Evolutionary conservation across 2,797 vertebrate species (phyloP).

Genomic region (Vultur gryphus): DNA sequence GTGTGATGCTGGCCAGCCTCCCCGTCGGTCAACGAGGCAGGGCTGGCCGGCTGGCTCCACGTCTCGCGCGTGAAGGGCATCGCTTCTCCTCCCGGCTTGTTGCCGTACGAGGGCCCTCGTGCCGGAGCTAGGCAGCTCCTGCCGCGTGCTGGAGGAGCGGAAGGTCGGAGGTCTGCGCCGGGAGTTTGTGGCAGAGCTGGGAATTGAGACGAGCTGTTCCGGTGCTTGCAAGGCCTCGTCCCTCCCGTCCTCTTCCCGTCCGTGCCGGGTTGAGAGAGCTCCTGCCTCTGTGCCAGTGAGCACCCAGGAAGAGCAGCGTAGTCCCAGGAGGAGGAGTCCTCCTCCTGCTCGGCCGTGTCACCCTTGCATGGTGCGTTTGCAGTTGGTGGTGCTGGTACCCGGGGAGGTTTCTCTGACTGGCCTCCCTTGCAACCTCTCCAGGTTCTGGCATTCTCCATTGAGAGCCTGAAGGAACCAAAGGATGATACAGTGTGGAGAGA

Average conservation of each 20-base stretch:
- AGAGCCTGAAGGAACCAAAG: conserved; percentile 72
- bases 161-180: rapidly evolving
- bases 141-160: background rate
- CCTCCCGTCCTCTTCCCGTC: background rate
- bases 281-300: background rate
- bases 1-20: background rate
- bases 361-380: conserved; percentile 64
- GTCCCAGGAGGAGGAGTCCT: conserved; percentile 44
- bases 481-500: conserved; percentile 70
- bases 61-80: background rate
- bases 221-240: background rate
- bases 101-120: background rate
- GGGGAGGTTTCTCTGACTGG: conserved; percentile 67
- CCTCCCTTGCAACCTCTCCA: conserved; percentile 72
- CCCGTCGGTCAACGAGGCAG: rapidly evolving
- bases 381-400: conserved; percentile 35
- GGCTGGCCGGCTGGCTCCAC: rapidly evolving
- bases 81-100: background rate
- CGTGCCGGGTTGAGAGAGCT: background rate
- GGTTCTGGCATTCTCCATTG: conserved; percentile 71
- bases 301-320: background rate
- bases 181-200: background rate
- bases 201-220: rapidly evolving
- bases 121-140: background rate
- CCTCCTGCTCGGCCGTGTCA: conserved; percentile 1